Conservation (phyloP, 2,888 invertebrate species). For the Eupithecia inturbata region DNA sequence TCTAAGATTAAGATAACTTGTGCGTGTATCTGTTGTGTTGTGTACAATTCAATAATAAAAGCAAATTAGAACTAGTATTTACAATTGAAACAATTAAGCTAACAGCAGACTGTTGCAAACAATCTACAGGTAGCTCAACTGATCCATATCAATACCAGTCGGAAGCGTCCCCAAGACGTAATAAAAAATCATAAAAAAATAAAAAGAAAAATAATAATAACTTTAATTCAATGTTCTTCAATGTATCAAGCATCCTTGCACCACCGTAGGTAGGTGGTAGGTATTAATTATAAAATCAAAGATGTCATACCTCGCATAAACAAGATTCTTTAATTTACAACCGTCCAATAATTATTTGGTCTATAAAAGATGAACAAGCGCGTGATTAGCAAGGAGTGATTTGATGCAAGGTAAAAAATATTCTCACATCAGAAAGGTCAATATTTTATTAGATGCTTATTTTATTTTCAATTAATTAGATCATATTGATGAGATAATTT, state of each 20-base stretch:
- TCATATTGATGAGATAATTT: background rate
- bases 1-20: background rate
- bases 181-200: no score
- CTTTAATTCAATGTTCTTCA: background rate
- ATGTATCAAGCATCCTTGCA: background rate
- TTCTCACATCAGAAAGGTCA: slow-evolving; percentile 6
- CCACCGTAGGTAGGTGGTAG: background rate
- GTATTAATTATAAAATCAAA: slow-evolving; percentile 7
- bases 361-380: slow-evolving; percentile 19
- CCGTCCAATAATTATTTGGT: slow-evolving; percentile 17
- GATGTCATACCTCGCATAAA: slow-evolving; percentile 12
- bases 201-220: no score
- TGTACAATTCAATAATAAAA: no score
- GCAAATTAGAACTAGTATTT: no score
- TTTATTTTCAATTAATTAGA: background rate
- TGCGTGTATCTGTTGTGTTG: background rate
- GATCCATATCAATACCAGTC: no score
- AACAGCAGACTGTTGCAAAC: no score
- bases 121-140: no score
- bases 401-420: slow-evolving; percentile 30
- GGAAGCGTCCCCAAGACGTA: no score
- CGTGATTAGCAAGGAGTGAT: slow-evolving; percentile 22
- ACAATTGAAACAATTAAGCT: no score
- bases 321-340: slow-evolving; percentile 25
- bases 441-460: background rate